phyloP scores from a whole-genome alignment of 1,140 invertebrate genomes.

The Bombus sylvicola region DNA sequence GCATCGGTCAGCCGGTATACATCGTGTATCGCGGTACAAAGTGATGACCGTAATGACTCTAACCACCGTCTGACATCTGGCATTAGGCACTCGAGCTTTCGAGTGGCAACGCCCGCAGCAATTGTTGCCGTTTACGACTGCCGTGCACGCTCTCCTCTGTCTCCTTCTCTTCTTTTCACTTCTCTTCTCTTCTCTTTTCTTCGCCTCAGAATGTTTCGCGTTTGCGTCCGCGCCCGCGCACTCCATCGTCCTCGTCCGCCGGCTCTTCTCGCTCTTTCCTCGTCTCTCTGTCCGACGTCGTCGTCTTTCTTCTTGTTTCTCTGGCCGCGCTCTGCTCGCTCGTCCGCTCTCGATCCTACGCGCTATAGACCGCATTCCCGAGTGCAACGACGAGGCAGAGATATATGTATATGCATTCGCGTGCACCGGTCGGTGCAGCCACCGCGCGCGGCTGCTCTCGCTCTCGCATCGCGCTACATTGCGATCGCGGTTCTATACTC shows the following conservation, averaged over 20 bases:
- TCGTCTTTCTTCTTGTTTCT: conserved; percentile 29
- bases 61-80: conserved; percentile 79
- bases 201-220: conserved; percentile 7
- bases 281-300: conserved; percentile 12
- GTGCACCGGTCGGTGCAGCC: conserved; percentile 64
- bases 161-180: conserved; percentile 26
- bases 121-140: conserved; percentile 79
- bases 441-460: conserved; percentile 23
- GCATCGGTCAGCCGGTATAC: conserved; percentile 28
- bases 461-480: conserved; percentile 36
- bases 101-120: conserved; percentile 79
- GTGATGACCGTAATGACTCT: conserved; percentile 78
- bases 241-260: conserved; percentile 9
- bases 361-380: conserved; percentile 71
- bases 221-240: neutral
- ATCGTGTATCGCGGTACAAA: conserved; percentile 72
- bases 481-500: conserved; percentile 41
- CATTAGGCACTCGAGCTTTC: conserved; percentile 77
- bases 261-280: conserved; percentile 42
- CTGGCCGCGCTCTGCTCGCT: conserved; percentile 33
- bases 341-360: conserved; percentile 72
- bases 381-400: conserved; percentile 70
- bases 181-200: conserved; percentile 14
- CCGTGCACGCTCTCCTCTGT: conserved; percentile 54
- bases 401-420: conserved; percentile 73